Percentiles rank a stretch among this genome's conserved stretches.
Conservation (phyloP, 2,113 vertebrate species). For the Callorhinus ursinus region DNA sequence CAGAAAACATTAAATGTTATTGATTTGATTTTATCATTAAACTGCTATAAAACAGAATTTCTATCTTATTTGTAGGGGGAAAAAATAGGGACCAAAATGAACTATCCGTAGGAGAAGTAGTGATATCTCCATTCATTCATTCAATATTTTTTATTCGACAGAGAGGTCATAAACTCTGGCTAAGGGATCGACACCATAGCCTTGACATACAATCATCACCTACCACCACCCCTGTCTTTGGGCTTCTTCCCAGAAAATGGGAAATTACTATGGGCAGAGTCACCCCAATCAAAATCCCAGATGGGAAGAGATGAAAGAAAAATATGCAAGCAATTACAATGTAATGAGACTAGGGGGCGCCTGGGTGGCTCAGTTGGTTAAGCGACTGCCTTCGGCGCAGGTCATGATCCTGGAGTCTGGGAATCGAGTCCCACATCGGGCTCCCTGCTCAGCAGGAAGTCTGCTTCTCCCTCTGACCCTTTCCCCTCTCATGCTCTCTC, state of each 20-base stretch:
- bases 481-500: too few species aligned
- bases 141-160: background rate
- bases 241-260: background rate
- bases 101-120: background rate
- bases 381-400: too few species aligned
- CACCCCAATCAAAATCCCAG: background rate
- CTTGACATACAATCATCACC: background rate
- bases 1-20: slow-evolving; percentile 8
- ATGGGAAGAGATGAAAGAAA: background rate
- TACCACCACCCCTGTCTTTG: background rate
- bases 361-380: too few species aligned
- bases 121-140: background rate
- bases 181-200: background rate
- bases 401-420: too few species aligned
- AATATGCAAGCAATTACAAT: background rate
- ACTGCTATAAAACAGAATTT: slow-evolving; percentile 1
- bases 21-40: slow-evolving; percentile 42
- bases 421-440: too few species aligned
- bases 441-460: too few species aligned
- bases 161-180: background rate
- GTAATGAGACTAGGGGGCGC: background rate
- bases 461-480: too few species aligned
- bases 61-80: background rate
- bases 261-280: background rate
- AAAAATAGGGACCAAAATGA: background rate